Evolutionary conservation across 1,140 invertebrate species (phyloP).

Genomic region (Phocides pigmalion): DNA sequence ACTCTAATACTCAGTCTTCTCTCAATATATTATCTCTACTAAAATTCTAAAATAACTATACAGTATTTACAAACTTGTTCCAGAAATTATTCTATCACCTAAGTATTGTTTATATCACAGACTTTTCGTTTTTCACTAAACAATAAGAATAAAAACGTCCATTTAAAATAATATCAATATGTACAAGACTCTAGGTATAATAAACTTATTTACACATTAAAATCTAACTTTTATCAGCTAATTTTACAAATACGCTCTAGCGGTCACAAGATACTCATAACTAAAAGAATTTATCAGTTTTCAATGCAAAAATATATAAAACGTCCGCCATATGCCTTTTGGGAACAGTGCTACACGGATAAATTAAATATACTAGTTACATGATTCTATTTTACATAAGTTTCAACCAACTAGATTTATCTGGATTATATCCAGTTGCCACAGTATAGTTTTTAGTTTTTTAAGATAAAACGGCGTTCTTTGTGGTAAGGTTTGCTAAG

Average conservation of each 20-base stretch:
- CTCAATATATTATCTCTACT: slow-evolving; percentile 79
- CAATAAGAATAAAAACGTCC: slow-evolving; percentile 83
- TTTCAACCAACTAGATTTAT: slow-evolving; percentile 46
- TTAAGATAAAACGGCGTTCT: slow-evolving; percentile 43
- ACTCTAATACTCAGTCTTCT: slow-evolving; percentile 80
- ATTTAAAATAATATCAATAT: slow-evolving; percentile 83
- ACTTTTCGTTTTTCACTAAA: slow-evolving; percentile 83
- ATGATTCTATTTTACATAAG: slow-evolving; percentile 18
- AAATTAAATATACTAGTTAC: slow-evolving; percentile 48
- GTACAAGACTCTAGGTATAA: slow-evolving; percentile 78
- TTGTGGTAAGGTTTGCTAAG: slow-evolving; percentile 40
- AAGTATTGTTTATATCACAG: slow-evolving; percentile 84
- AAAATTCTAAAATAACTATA: slow-evolving; percentile 81
- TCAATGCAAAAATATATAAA: slow-evolving; percentile 84
- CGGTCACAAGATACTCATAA: slow-evolving; percentile 83
- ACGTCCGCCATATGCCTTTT: slow-evolving; percentile 84
- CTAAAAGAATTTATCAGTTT: slow-evolving; percentile 84
- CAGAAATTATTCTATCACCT: slow-evolving; percentile 80
- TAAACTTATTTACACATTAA: slow-evolving; percentile 83
- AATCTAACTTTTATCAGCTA: slow-evolving; percentile 81
- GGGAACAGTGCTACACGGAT: slow-evolving; percentile 68
- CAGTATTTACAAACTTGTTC: slow-evolving; percentile 81
- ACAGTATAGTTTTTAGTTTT: slow-evolving; percentile 71
- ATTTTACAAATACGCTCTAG: slow-evolving; percentile 81
- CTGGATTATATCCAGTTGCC: slow-evolving; percentile 73